Conservation (phyloP, 2,113 vertebrate species). For the Aptenodytes patagonicus region DNA sequence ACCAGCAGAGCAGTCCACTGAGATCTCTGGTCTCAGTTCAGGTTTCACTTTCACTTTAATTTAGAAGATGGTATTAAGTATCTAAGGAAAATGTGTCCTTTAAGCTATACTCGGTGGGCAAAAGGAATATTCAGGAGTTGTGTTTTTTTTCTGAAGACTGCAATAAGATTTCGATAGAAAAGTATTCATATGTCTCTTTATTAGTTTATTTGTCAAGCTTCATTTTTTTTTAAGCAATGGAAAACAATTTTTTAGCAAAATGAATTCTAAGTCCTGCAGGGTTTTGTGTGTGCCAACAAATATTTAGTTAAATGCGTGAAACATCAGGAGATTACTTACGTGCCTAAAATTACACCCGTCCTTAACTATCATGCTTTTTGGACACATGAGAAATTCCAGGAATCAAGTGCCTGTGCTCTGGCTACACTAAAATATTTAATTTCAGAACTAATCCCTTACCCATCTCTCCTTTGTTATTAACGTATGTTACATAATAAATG, state of each 20-base stretch:
- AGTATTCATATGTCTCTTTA: background rate
- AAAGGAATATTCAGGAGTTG: background rate
- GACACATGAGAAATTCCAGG: background rate
- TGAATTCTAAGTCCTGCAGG: background rate
- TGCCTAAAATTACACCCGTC: background rate
- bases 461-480: too few relatives aligned
- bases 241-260: background rate
- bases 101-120: background rate
- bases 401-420: background rate
- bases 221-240: background rate
- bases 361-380: background rate
- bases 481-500: accelerated
- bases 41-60: background rate
- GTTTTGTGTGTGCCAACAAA: background rate
- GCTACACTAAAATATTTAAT: accelerated
- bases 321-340: background rate
- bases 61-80: background rate
- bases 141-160: background rate
- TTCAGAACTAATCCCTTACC: background rate
- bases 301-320: background rate
- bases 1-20: background rate
- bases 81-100: background rate
- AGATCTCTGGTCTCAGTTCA: background rate
- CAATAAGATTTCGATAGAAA: background rate
- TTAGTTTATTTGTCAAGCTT: background rate